These are phyloP conservation scores for Creontiades dilutus DNA, from an alignment of 2,888 invertebrate genomes.

Conservation along the genomic window DNA sequence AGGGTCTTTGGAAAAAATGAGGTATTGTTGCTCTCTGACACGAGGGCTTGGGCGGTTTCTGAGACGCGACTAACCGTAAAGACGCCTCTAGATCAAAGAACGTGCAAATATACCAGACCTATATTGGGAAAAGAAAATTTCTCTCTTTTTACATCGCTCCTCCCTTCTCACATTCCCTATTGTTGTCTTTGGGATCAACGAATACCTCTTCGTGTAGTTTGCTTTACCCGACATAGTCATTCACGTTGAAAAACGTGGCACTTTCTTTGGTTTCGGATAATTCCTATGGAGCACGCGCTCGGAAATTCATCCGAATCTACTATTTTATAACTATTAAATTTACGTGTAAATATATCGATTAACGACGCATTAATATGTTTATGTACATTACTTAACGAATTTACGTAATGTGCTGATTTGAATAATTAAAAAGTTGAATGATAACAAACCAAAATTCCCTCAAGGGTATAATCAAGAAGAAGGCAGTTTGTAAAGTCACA, in stretches of 20 bases:
- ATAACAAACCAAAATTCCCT: too few species aligned
- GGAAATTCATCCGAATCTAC: too few species aligned
- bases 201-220: background rate
- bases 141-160: background rate
- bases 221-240: background rate
- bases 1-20: background rate
- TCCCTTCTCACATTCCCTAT: background rate
- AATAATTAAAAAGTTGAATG: too few species aligned
- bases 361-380: too few species aligned
- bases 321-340: too few species aligned
- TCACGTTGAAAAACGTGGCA: background rate
- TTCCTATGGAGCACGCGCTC: background rate
- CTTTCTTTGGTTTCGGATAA: too few species aligned
- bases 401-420: too few species aligned
- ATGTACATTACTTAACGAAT: too few species aligned
- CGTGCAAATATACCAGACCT: background rate
- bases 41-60: background rate
- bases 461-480: too few species aligned
- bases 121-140: background rate
- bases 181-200: background rate
- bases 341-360: too few species aligned
- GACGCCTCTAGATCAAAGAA: background rate
- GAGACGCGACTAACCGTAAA: constrained; percentile 5
- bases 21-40: background rate
- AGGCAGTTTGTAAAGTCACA: too few species aligned